Base-by-base conservation (phyloP, 1,140 invertebrate genomes). In the Idris sp. region DNA sequence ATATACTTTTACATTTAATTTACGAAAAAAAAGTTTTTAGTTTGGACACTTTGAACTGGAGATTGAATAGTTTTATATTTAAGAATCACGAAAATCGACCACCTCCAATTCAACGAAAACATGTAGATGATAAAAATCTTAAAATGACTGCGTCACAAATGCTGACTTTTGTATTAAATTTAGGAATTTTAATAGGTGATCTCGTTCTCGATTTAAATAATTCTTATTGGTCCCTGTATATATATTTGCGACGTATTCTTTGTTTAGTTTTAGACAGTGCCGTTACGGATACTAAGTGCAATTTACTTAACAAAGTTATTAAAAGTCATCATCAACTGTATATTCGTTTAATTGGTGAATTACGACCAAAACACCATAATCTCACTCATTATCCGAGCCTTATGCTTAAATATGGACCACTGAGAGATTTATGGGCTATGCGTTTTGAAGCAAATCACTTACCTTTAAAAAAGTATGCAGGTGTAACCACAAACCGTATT, bases 141-240 rank as follows among this genome's bases (percentile, higher is more conserved):
- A 62, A 28, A 49, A 49, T 62, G 44, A 31, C 58, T 11, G 58
- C 58, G 8, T 18, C 44, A 13, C 22, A 62, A 10, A 62, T 49
- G 44, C 2, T 49, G 7, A 14, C 0, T 9, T 41, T 62, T 22
- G 25, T 41, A 4, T 0, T n/a, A 8, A 36, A 61, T 30, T 8
- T 61, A 4, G 41, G 41, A 16, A 19, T 48, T 25, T 8, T 61
- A 0, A 1, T 61, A 22, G 56, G 56, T 18, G 31, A 61, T 48
- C 14, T 38, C 5, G 11, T 61, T 4, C 3, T 9, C 10, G 26
- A 41, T 36, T 2, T 8, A 1, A 8, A 26, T 16, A 11, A 41
- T 36, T 10, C 14, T 5, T 28, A 38, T 33, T 62, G 58, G 58
- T 1, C 7, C n/a, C 26, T 62, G 7, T 62, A 49, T 14, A 62